Evolutionary conservation across 2,888 invertebrate genomes (phyloP).

Genomic region (Plebejus argus): DNA sequence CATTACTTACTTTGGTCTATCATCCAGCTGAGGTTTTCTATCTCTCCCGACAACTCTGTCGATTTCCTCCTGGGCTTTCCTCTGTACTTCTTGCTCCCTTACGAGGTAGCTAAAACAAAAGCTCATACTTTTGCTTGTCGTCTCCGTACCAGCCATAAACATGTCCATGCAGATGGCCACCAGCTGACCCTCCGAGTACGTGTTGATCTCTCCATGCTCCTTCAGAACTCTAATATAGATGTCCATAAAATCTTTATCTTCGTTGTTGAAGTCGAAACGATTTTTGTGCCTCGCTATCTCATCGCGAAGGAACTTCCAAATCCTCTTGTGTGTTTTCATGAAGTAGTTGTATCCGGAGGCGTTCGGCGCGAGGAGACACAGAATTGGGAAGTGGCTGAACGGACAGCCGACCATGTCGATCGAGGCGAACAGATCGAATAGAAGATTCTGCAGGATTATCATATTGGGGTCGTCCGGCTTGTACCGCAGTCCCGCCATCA

Average conservation of each 20-base stretch:
- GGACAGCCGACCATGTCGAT: conserved; percentile 91
- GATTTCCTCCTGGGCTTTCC: conserved; percentile 88
- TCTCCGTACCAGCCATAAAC: conserved; percentile 94
- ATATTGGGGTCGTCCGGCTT: conserved; percentile 86
- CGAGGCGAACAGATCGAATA: conserved; percentile 86
- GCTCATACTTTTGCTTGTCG: conserved; percentile 89
- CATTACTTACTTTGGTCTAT: conserved; percentile 83
- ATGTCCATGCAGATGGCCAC: conserved; percentile 91
- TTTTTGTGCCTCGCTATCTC: conserved; percentile 87
- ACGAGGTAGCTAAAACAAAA: conserved; percentile 89
- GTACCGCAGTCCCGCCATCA: conserved; percentile 90
- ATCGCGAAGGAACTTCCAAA: conserved; percentile 86
- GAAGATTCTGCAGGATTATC: conserved; percentile 83
- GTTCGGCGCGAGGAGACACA: conserved; percentile 86
- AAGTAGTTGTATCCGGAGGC: conserved; percentile 89
- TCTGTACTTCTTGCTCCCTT: conserved; percentile 86
- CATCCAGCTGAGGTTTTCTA: conserved; percentile 84
- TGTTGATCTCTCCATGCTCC: conserved; percentile 77
- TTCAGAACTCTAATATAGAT: conserved; percentile 86
- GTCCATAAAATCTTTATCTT: conserved; percentile 90
- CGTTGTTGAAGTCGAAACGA: conserved; percentile 77
- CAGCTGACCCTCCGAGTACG: conserved; percentile 87
- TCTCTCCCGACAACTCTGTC: conserved; percentile 86
- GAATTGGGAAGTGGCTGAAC: conserved; percentile 89
- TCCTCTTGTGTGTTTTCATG: conserved; percentile 84